phyloP scores from a whole-genome alignment of 2,113 vertebrate species.

The Indicator indicator region DNA sequence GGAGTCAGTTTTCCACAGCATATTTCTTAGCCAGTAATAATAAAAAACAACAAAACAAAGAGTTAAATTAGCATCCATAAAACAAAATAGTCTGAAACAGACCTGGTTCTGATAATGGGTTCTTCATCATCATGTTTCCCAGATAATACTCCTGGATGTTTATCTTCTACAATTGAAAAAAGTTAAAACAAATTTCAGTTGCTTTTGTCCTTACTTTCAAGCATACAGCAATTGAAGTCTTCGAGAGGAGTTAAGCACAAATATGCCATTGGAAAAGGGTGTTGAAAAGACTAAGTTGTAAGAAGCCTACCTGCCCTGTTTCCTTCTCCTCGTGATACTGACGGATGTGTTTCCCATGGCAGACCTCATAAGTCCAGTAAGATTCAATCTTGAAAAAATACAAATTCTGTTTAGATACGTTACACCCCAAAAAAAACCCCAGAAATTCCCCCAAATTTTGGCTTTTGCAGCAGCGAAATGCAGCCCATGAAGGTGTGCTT shows the following conservation, averaged over 20 bases:
- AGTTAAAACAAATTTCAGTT: conserved; percentile 17
- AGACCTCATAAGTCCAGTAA: conserved; percentile 98
- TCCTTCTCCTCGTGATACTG: conserved; percentile 99
- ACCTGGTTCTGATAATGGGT: conserved; percentile 81
- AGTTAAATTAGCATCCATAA: not conserved
- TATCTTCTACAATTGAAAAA: conserved; percentile 83
- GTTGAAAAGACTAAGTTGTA: not conserved
- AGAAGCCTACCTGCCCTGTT: conserved; percentile 88
- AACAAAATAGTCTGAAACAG: conserved; percentile 39
- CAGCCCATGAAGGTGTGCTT: not conserved
- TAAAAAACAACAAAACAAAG: not conserved
- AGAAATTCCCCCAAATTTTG: not conserved
- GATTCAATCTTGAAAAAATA: conserved; percentile 89
- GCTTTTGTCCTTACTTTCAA: not conserved
- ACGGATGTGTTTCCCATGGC: conserved; percentile 94
- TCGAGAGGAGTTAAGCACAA: not conserved
- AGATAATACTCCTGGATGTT: conserved; percentile 96
- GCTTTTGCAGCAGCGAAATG: not conserved
- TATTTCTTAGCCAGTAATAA: not conserved
- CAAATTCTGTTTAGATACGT: not conserved
- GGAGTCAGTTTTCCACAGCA: not conserved
- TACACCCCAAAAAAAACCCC: not conserved
- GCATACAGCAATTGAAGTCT: not conserved
- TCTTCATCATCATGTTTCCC: conserved; percentile 85
- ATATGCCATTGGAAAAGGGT: not conserved